Conservation (phyloP, 2,888 invertebrate species). For the Drosophila neonasuta region DNA sequence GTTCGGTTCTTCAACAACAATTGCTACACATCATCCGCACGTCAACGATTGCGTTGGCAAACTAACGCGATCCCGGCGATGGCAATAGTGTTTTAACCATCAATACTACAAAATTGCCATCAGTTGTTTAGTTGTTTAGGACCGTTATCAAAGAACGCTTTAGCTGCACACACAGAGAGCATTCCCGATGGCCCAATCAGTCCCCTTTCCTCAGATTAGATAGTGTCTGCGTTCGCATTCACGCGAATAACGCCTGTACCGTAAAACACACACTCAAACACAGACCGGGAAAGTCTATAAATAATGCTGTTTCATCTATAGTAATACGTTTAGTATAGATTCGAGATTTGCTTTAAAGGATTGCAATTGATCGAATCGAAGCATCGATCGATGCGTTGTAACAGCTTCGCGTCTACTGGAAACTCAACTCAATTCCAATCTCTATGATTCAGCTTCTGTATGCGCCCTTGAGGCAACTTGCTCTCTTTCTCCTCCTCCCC, state of each 20-base stretch:
- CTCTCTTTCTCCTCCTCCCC: not conserved
- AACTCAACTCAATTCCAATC: not conserved
- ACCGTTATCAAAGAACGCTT: conserved; percentile 37
- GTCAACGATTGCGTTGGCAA: conserved; percentile 55
- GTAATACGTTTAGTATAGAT: not conserved
- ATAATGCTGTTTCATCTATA: not conserved
- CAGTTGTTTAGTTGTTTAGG: conserved; percentile 24
- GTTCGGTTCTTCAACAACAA: conserved; percentile 20
- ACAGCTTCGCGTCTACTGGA: conserved; percentile 11
- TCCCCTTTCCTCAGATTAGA: conserved; percentile 55
- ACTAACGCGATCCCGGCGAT: conserved; percentile 61
- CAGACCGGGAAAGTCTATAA: conserved; percentile 2
- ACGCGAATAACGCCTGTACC: conserved; percentile 15
- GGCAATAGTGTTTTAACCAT: conserved; percentile 68
- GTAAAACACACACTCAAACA: no score
- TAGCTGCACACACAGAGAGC: conserved; percentile 49
- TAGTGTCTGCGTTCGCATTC: conserved; percentile 45
- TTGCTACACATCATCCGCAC: conserved; percentile 57
- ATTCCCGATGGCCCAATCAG: conserved; percentile 58
- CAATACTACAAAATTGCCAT: conserved; percentile 64
- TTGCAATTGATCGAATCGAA: not conserved
- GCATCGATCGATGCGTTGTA: conserved; percentile 3
- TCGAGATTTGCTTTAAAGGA: not conserved
- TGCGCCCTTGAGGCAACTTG: conserved; percentile 6
- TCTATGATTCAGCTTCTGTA: conserved; percentile 1